phyloP scores from a whole-genome alignment of 2,113 vertebrate species.

The Abramis brama region DNA sequence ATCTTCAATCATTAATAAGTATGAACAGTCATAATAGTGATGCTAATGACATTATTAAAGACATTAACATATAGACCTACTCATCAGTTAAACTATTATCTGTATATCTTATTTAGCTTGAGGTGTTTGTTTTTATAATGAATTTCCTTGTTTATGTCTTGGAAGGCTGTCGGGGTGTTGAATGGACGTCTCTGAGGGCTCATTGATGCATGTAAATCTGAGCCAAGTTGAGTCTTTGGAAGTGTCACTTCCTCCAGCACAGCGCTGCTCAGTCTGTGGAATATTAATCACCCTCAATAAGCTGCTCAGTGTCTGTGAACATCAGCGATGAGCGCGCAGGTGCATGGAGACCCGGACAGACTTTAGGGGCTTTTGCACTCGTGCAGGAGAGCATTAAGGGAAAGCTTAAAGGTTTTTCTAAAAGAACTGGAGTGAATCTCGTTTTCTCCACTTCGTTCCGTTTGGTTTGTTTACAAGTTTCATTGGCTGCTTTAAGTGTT shows the following conservation, averaged over 20 bases:
- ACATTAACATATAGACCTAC: neutral
- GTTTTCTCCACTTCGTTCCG: neutral
- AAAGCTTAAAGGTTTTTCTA: neutral
- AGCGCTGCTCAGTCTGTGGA: constrained; percentile 37
- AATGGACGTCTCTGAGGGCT: constrained; percentile 17
- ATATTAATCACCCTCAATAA: constrained; percentile 51
- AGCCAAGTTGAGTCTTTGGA: constrained; percentile 34
- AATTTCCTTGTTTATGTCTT: constrained; percentile 4
- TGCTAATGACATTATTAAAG: neutral
- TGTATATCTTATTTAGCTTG: neutral
- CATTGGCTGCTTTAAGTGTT: neutral
- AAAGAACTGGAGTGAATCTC: neutral
- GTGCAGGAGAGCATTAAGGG: neutral
- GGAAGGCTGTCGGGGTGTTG: constrained; percentile 16
- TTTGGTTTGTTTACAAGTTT: neutral
- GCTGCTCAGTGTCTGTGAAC: constrained; percentile 38
- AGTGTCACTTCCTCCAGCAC: constrained; percentile 37
- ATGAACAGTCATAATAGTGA: neutral
- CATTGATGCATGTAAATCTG: constrained; percentile 40
- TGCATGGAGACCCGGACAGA: neutral
- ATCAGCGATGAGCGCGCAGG: constrained; percentile 20
- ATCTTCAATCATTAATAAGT: neutral
- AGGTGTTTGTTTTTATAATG: constrained; percentile 37
- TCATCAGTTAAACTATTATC: neutral
- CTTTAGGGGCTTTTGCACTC: neutral